These are phyloP conservation scores for Alca torda DNA, from an alignment of 2,797 vertebrate species.

Conservation along the genomic window DNA sequence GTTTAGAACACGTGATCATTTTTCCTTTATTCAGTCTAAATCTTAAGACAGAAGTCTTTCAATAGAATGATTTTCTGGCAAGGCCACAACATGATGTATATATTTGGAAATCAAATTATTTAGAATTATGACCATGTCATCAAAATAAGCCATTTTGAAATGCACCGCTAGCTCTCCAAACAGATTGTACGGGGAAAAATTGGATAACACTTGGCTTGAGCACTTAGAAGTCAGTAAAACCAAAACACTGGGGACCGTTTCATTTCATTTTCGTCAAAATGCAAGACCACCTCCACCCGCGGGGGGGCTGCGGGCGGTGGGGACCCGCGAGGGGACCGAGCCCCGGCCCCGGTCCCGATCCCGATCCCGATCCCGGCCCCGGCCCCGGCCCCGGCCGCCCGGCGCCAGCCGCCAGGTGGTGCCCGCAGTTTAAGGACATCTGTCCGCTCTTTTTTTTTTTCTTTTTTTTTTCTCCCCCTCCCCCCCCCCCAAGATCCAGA, in stretches of 20 bases:
- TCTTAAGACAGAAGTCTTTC: slow-evolving; percentile 46
- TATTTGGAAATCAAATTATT: slow-evolving; percentile 72
- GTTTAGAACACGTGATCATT: neutral
- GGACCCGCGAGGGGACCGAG: neutral
- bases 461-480: neutral
- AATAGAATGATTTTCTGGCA: slow-evolving; percentile 46
- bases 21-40: slow-evolving; percentile 46
- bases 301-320: neutral
- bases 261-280: slow-evolving; percentile 42
- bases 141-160: slow-evolving; percentile 71
- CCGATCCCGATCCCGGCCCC: neutral
- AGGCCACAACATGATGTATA: slow-evolving; percentile 41
- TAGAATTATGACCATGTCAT: slow-evolving; percentile 67
- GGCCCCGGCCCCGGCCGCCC: too few species aligned
- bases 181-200: slow-evolving; percentile 53
- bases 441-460: neutral
- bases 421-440: slow-evolving; percentile 71
- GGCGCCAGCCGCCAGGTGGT: slow-evolving; percentile 71
- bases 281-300: neutral
- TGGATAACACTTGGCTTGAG: slow-evolving; percentile 61
- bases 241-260: slow-evolving; percentile 42
- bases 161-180: slow-evolving; percentile 58
- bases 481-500: neutral
- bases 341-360: neutral
- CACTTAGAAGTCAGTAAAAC: slow-evolving; percentile 46